Evolutionary conservation across 1,140 invertebrate genomes (phyloP).

Genomic region (Pseudomyrmex pallidus): DNA sequence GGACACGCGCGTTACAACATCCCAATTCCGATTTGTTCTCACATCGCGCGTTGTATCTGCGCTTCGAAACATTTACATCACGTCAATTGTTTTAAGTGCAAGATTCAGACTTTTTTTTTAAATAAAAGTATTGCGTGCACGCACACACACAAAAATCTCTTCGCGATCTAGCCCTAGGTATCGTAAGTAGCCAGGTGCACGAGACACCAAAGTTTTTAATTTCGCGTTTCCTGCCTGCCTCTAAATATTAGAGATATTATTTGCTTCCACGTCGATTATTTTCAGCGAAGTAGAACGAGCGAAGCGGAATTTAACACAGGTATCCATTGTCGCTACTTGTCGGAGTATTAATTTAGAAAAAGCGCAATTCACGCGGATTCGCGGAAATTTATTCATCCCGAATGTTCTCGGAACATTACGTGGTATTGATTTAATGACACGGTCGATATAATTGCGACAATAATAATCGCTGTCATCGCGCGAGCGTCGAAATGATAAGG

Average conservation of each 20-base stretch:
- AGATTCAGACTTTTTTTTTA: neutral
- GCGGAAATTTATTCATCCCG: constrained; percentile 35
- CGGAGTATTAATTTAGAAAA: constrained; percentile 32
- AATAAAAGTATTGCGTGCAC: constrained; percentile 43
- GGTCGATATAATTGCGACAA: neutral
- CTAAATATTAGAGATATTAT: constrained; percentile 53
- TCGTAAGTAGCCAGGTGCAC: constrained; percentile 77
- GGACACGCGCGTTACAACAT: neutral
- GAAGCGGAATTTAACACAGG: neutral
- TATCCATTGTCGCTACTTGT: constrained; percentile 23
- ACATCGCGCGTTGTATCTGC: neutral
- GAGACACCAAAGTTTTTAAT: constrained; percentile 71
- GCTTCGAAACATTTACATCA: no score
- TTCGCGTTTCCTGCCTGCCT: constrained; percentile 66
- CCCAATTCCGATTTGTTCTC: neutral
- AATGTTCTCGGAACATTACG: constrained; percentile 22
- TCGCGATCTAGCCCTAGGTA: constrained; percentile 61
- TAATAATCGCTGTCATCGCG: neutral
- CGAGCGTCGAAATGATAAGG: neutral
- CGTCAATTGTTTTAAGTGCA: neutral
- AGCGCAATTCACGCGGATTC: constrained; percentile 36
- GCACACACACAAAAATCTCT: constrained; percentile 18
- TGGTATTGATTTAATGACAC: neutral
- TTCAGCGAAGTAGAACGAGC: constrained; percentile 36
- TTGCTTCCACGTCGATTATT: constrained; percentile 56